Conservation (phyloP, 2,113 vertebrate species). For the Zosterops lateralis region DNA sequence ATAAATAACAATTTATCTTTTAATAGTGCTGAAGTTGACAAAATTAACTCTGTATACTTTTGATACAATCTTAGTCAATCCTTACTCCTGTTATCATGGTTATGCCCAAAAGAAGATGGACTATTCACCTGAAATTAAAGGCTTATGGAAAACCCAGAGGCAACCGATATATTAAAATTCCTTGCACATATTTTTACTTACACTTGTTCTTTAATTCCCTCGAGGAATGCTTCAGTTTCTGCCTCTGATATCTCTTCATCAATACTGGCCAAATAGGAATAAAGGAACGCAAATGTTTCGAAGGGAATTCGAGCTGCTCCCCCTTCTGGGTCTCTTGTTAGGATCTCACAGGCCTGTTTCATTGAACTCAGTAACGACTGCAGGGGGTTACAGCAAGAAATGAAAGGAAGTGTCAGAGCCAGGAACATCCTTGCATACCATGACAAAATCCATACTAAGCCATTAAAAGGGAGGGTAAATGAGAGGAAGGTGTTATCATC, state of each 20-base stretch:
- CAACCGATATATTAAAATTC: not conserved
- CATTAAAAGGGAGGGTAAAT: not conserved
- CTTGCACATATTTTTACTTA: slow-evolving; percentile 51
- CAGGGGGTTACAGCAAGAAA: not conserved
- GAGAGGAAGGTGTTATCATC: not conserved
- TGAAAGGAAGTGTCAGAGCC: not conserved
- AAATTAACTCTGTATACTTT: not conserved
- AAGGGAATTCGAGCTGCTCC: slow-evolving; percentile 81
- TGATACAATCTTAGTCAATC: not conserved
- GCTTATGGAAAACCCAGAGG: not conserved
- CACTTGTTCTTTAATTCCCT: slow-evolving; percentile 60
- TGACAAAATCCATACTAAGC: not conserved
- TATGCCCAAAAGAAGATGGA: not conserved
- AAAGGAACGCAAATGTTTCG: slow-evolving; percentile 75
- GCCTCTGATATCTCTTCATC: slow-evolving; percentile 74
- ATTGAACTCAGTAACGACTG: slow-evolving; percentile 81
- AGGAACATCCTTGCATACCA: not conserved
- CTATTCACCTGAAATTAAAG: not conserved
- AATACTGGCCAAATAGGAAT: slow-evolving; percentile 80
- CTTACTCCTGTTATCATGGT: not conserved
- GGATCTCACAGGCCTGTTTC: slow-evolving; percentile 85
- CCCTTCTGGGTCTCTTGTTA: slow-evolving; percentile 82
- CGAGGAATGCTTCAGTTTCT: slow-evolving; percentile 72
- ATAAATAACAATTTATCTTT: not conserved
- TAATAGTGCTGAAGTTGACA: not conserved